Evolutionary conservation across 2,113 vertebrate species (phyloP), one percentile per base, ranked within the genome.

Genomic region (Cheilinus undulatus): DNA sequence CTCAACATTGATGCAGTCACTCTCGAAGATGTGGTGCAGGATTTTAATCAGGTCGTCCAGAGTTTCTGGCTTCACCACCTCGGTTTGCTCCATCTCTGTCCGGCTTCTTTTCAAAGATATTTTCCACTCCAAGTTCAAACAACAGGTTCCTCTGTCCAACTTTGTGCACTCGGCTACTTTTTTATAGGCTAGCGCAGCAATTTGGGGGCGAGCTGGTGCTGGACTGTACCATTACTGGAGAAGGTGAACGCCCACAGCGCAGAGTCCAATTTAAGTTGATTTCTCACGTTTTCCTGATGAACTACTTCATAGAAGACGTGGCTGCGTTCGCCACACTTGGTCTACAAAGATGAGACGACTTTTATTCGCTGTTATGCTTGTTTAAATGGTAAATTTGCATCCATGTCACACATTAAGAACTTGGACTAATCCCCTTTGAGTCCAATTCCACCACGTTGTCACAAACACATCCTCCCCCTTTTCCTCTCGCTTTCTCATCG

Each of bases 21-120:
- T 86, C 4, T 94, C 83, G 69, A 98, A 98, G 46, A 97, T 90
- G 10, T 89, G 78, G 51, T 96, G 95, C 74, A 99, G 93, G 71
- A 91, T 80, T 80, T 91, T 79, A 43, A 97, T 91, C 68, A 98
- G 91, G 5, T 98, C 96, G 0, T 95, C 83, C 80, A 99, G 86
- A 3, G 84, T 94, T 59, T 85, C 86, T 0, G 95, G 94, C 83
- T 97, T 96, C 42, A 91, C 80, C 48, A 93, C 80, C 69, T 95
- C 92, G 22, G 95, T 96, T 23, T 92, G 92, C 52, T 95, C 95
- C 95, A 95, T 96, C 11, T 57, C 27, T n/a, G n/a, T 65, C 19
- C 19, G 11, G 15, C 8, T 22, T 46, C 11, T 46, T 24, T 30
- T 49, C 1, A 12, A 2, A 7, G 12, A 3, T 42, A 1, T 32